These are phyloP conservation scores for Orchestes rusci DNA, from an alignment of 2,888 invertebrate genomes.

Conservation along the genomic window DNA sequence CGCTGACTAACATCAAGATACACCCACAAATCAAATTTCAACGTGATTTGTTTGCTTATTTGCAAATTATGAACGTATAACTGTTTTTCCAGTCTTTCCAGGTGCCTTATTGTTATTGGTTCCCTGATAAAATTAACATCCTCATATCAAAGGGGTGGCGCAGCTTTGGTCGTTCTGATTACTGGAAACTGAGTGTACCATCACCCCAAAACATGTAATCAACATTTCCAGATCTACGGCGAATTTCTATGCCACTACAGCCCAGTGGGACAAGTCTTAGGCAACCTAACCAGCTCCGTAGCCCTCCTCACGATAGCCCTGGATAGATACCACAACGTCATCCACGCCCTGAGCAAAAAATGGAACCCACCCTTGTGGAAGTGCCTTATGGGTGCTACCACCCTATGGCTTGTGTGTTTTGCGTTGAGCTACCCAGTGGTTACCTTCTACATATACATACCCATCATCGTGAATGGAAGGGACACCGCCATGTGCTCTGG, in stretches of 20 bases:
- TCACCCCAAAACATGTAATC: no score
- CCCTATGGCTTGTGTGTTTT: conserved; percentile 43
- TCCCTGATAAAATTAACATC: no score
- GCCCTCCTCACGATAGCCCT: conserved; percentile 50
- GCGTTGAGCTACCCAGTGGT: conserved; percentile 46
- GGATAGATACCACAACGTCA: conserved; percentile 50
- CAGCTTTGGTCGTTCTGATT: no score
- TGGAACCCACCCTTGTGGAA: conserved; percentile 45
- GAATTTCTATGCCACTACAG: conserved; percentile 46
- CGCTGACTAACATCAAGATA: no score
- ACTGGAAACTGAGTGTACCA: no score
- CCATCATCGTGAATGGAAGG: conserved; percentile 30
- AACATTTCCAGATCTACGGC: conserved; percentile 44
- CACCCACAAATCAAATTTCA: no score
- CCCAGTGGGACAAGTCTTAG: conserved; percentile 47
- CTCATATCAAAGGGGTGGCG: no score
- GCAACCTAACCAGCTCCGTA: conserved; percentile 48
- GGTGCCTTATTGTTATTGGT: no score
- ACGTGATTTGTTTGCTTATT: no score
- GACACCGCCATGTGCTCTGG: conserved; percentile 30
- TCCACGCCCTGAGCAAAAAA: conserved; percentile 40
- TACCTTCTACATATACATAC: conserved; percentile 37
- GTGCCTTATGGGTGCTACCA: conserved; percentile 37
- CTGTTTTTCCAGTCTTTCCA: no score
- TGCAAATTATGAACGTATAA: no score